Evolutionary conservation across 2,113 vertebrate species (phyloP).

Genomic region (Hiodon tergisus): DNA sequence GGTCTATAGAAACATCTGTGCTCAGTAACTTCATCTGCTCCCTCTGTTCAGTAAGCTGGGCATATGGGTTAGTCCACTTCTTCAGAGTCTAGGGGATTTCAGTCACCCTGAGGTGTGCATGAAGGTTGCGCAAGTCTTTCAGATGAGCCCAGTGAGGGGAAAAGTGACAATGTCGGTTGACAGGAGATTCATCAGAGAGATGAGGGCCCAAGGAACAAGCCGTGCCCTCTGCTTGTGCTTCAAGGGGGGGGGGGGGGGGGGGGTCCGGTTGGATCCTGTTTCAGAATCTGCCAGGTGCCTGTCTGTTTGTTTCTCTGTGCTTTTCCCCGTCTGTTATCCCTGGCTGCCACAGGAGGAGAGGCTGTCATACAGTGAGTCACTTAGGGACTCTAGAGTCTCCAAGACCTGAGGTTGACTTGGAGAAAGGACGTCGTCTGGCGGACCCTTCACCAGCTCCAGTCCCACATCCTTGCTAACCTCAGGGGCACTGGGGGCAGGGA

Average conservation of each 20-base stretch:
- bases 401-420: slow-evolving; percentile 68
- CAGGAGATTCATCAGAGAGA: too few relatives aligned
- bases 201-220: too few relatives aligned
- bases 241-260: neutral
- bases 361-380: slow-evolving; percentile 88
- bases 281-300: neutral
- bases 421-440: slow-evolving; percentile 66
- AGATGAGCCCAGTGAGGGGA: too few relatives aligned
- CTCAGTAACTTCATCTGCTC: neutral
- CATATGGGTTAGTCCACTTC: neutral
- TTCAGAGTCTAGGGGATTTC: too few relatives aligned
- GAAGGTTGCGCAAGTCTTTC: too few relatives aligned
- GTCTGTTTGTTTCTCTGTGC: too few relatives aligned
- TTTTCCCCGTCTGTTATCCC: slow-evolving; percentile 59
- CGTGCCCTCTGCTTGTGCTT: too few relatives aligned
- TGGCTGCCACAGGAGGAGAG: slow-evolving; percentile 91
- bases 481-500: slow-evolving; percentile 69
- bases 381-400: slow-evolving; percentile 87
- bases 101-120: neutral
- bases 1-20: neutral
- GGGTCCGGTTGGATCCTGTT: neutral
- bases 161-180: too few relatives aligned
- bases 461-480: slow-evolving; percentile 80
- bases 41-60: neutral
- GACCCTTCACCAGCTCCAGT: slow-evolving; percentile 66